Percentiles rank a stretch among this genome's conserved stretches.
Evolutionary conservation across 2,113 vertebrate species (phyloP).

Genomic region (Amphiprion ocellaris): DNA sequence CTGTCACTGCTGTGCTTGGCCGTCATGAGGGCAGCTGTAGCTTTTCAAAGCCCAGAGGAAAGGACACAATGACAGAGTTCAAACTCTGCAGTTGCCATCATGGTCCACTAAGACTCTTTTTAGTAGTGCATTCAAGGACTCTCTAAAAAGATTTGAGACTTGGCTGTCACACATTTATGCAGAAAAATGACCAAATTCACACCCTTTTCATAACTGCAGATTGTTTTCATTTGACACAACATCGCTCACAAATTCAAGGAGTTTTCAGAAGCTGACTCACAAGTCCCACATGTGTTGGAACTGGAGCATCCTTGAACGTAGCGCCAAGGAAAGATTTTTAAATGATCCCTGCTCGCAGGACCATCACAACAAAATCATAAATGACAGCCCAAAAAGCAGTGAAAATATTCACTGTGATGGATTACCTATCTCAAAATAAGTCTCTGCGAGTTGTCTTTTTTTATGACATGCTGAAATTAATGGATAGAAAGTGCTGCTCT

Average conservation of each 20-base stretch:
- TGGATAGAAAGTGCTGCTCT: too few relatives aligned
- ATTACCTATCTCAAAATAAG: not conserved
- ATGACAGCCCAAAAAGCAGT: conserved; percentile 4
- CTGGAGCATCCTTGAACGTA: too few relatives aligned
- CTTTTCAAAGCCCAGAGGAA: conserved; percentile 5
- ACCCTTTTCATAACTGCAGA: too few relatives aligned
- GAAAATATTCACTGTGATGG: not conserved
- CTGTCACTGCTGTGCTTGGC: not conserved
- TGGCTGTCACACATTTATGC: not conserved
- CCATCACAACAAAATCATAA: conserved; percentile 13
- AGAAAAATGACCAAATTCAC: not conserved
- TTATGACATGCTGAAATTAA: too few relatives aligned
- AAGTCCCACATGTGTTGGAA: too few relatives aligned
- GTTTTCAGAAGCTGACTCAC: not conserved
- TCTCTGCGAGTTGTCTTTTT: not conserved
- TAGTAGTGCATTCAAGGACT: not conserved
- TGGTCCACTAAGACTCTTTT: not conserved
- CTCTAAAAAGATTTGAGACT: conserved; percentile 1
- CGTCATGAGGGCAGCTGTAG: not conserved
- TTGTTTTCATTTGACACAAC: too few relatives aligned
- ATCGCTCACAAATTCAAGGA: not conserved
- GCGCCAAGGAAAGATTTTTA: too few relatives aligned
- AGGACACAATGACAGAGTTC: not conserved
- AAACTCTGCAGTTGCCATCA: not conserved
- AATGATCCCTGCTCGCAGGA: not conserved